phyloP scores from a whole-genome alignment of 2,888 invertebrate genomes.

The Tachina grossa region DNA sequence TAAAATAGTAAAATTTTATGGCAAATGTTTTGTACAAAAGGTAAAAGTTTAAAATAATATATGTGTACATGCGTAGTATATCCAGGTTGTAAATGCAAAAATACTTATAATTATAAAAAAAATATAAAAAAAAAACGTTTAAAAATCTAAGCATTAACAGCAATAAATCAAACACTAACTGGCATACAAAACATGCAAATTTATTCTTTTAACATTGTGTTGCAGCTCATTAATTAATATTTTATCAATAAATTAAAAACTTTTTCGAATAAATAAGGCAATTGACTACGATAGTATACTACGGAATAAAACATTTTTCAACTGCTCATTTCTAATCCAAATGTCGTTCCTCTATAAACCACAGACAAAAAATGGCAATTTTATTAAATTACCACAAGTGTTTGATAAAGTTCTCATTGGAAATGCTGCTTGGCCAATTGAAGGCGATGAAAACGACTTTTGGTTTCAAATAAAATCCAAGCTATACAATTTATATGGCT shows the following conservation, averaged over 20 bases:
- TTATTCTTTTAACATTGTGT: no score
- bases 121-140: no score
- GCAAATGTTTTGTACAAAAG: no score
- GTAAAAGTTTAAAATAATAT: no score
- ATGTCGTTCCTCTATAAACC: slow-evolving; percentile 54
- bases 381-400: slow-evolving; percentile 35
- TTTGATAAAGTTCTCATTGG: slow-evolving; percentile 26
- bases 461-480: slow-evolving; percentile 6
- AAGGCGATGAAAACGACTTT: slow-evolving; percentile 5
- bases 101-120: no score
- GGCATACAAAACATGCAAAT: no score
- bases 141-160: no score
- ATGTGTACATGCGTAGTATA: no score
- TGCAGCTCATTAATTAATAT: not conserved
- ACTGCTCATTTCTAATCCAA: no score
- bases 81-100: no score
- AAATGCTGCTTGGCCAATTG: slow-evolving; percentile 52
- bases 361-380: slow-evolving; percentile 14
- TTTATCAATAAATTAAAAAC: slow-evolving; percentile 7
- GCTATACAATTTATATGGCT: slow-evolving; percentile 33
- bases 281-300: not conserved
- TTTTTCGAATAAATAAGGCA: not conserved
- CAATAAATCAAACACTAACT: no score
- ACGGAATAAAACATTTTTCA: not conserved
- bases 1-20: no score